Evolutionary conservation across 2,113 vertebrate species (phyloP), one percentile per base, ranked within the genome.

Genomic region (Sitta europaea): DNA sequence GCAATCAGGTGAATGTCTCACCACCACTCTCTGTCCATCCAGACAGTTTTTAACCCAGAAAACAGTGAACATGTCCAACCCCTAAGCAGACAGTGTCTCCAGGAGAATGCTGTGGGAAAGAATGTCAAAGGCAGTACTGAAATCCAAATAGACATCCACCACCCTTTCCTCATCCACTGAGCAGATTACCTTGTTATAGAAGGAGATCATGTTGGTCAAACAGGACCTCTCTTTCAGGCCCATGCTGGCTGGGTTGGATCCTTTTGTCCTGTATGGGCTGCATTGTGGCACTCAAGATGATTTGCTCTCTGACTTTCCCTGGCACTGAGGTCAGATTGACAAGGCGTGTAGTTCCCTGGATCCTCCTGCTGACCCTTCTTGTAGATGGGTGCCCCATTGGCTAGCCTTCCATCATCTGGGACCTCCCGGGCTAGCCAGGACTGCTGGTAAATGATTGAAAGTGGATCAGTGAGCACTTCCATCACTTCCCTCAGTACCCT

Each of bases 351-450:
- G 29, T 1, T 53, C 24, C 18, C 13, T 17, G 5, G 24, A 45
- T 72, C 6, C 8, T 58, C 17, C 8, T 72, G 45, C 38, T 31
- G 25, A 45, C 4, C 21, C 12, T 72, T 72, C 29, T 24, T 42
- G 22, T 20, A 23, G 14, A 31, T 20, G 10, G 21, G 18, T 15
- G 2, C 9, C n/a, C 20, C 12, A 23, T 0, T 27, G 29, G 8
- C n/a, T 40, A 53, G 9, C 3, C 5, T 54, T 33, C 22, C 22
- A 12, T 59, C 3, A 35, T 11, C 38, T 59, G 15, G 31, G 18
- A 59, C 25, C 22, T 42, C 9, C 7, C 7, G 28, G 22, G 18
- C 18, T 42, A 33, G 12, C 22, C 38, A 42, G 29, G 10, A 20
- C 18, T 65, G 18, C 29, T 28, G 28, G 12, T 35, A 66, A 59